Evolutionary conservation across 1,140 invertebrate species (phyloP).

Genomic region (Mya arenaria): DNA sequence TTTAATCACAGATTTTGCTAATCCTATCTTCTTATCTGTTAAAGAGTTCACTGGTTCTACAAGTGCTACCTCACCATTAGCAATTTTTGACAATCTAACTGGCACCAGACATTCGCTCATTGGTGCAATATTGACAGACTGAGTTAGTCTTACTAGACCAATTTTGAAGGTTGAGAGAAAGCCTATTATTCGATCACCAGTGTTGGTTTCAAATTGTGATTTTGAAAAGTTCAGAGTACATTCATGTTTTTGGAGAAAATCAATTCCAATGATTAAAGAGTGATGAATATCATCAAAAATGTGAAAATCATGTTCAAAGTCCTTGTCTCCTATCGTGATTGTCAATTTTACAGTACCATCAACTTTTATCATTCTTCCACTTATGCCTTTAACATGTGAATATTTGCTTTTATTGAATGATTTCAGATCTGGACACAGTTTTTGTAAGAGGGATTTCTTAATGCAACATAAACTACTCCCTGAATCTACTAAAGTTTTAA

Average conservation of each 20-base stretch:
- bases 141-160: neutral
- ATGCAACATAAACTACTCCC: slow-evolving; percentile 14
- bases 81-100: slow-evolving; percentile 4
- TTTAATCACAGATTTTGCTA: neutral
- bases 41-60: neutral
- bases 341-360: neutral
- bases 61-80: neutral
- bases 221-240: slow-evolving; percentile 17
- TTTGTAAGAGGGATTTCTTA: neutral
- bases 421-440: neutral
- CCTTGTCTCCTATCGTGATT: neutral
- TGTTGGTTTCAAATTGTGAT: neutral
- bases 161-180: neutral
- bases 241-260: slow-evolving; percentile 6
- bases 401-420: neutral
- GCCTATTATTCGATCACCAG: neutral
- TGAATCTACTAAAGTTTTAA: neutral
- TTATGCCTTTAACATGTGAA: slow-evolving; percentile 5
- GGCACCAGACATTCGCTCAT: neutral
- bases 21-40: neutral
- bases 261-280: neutral
- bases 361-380: slow-evolving; percentile 3
- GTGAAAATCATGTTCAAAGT: slow-evolving; percentile 12
- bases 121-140: neutral
- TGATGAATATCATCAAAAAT: slow-evolving; percentile 25